A percentile compares a stretch with the other conserved stretches of the same genome.
Conservation (phyloP, 2,113 vertebrate genomes). For the Burhinus bistriatus region DNA sequence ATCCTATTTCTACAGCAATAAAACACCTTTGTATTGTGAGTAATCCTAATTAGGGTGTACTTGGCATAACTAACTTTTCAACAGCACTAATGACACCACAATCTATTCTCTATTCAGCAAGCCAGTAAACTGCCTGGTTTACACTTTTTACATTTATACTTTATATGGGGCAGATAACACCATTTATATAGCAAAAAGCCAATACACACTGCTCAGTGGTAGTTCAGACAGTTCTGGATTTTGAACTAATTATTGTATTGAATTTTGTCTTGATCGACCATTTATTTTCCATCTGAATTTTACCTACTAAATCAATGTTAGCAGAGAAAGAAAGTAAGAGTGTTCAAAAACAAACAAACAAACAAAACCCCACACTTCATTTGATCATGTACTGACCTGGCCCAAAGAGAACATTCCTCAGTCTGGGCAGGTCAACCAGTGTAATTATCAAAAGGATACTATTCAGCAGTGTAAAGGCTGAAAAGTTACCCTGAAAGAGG, state of each 20-base stretch:
- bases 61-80: background rate
- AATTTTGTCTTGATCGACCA: background rate
- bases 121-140: background rate
- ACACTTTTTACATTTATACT: background rate
- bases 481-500: background rate
- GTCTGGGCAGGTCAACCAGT: background rate
- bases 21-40: background rate
- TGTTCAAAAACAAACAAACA: background rate
- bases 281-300: background rate
- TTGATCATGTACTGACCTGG: background rate
- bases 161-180: background rate
- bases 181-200: background rate
- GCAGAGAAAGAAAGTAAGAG: background rate
- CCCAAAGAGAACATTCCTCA: background rate
- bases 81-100: background rate
- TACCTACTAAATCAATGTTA: background rate
- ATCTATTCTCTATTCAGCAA: background rate
- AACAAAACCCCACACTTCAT: background rate
- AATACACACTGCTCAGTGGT: background rate
- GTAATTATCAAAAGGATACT: background rate
- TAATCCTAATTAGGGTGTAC: background rate
- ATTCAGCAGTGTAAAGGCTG: background rate
- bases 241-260: background rate
- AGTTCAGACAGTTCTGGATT: background rate
- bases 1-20: slow-evolving; percentile 1